Base-by-base conservation (phyloP, 2,797 vertebrate genomes). In the Psittacula echo region DNA sequence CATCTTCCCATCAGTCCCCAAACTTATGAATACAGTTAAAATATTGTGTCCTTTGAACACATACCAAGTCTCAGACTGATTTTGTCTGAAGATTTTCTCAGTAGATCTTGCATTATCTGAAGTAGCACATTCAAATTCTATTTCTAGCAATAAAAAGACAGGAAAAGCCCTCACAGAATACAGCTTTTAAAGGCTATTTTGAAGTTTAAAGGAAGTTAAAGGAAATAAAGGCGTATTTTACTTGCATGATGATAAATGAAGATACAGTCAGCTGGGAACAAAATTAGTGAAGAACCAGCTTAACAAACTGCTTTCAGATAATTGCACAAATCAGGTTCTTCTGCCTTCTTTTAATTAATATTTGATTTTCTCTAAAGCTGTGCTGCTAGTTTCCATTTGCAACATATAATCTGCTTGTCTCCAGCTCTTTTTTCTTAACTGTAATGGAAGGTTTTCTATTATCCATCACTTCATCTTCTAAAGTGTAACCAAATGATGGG, bases 81-180 rank as follows among this genome's bases (percentile, higher is more conserved):
- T 93, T 89, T 58, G 1, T 75, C 34, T 85, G 51, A 90, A 67
- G 18, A 5, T 75, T 85, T 88, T 76, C 39, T 73, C n/a, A 78
- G 4, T 74, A 30, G 48, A 39, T 53, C 29, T 90, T 50, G 3
- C 39, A 93, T 90, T 76, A 81, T 30, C 13, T 84, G 54, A 88
- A 95, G 73, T 5, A 79, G 1, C 4, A 1, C 1, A 56, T 84
- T 86, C 16, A 64, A 44, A 60, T 65, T 72, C 16, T 74, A 8
- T 39, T 81, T 76, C 71, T 60, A 51, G 18, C 17, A 78, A 68
- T 30, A 24, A 34, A 79, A 67, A 48, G 11, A 17, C 9, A 18
- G n/a, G 22, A 5, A 3, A 39, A 23, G 6, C 10, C 2, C 22
- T 0, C 5, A 6, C 14, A 4, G 4, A 58, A n/a, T 21, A 37